phyloP scores from a whole-genome alignment of 2,888 invertebrate species.

The Halocaridina rubra region DNA sequence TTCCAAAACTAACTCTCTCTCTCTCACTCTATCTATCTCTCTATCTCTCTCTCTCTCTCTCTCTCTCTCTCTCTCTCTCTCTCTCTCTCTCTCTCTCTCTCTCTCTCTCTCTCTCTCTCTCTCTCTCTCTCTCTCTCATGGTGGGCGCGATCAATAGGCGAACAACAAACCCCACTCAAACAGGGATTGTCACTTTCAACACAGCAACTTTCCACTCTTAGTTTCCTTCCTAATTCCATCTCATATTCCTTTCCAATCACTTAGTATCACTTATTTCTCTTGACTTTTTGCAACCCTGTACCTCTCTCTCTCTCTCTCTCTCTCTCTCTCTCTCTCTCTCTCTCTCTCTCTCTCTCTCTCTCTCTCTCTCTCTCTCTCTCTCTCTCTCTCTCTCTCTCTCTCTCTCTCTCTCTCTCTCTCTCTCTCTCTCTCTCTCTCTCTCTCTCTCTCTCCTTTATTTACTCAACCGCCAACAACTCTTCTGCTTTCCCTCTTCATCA shows the following conservation, averaged over 20 bases:
- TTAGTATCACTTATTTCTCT: background rate
- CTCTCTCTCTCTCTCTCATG: too few relatives aligned
- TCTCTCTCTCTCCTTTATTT: background rate
- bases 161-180: too few relatives aligned
- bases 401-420: background rate
- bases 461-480: background rate
- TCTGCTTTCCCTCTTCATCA: background rate
- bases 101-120: background rate
- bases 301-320: background rate
- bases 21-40: too few relatives aligned
- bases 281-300: background rate
- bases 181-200: background rate
- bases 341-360: background rate
- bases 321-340: background rate
- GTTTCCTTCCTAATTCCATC: background rate
- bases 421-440: constrained; percentile 2
- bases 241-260: background rate
- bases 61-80: background rate
- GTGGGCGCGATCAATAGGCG: too few relatives aligned
- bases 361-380: background rate
- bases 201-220: background rate
- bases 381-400: background rate
- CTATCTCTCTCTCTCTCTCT: background rate
- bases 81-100: background rate
- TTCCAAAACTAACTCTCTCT: background rate